Base-by-base conservation (phyloP, 2,797 vertebrate species). In the Chromobotia macracanthus region DNA sequence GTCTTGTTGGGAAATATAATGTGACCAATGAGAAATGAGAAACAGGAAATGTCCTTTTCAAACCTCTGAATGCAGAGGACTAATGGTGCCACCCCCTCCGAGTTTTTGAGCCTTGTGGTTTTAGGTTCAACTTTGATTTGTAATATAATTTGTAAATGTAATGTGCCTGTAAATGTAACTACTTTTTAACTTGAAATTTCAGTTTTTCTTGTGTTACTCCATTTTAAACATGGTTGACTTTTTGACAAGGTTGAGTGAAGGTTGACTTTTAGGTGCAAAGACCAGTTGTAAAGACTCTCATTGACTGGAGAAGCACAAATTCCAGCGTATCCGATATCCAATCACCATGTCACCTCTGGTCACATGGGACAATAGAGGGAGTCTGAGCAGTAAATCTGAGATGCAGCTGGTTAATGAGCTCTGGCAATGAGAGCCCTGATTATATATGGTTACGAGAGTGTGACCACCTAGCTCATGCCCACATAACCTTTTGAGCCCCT, bases 401-500 rank as follows among this genome's bases (percentile, higher is more conserved):
- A 56, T 64, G 56, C 48, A 79, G 69, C 72, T 68, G 65, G 67
- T 79, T 83, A 84, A 84, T 83, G 79, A 78, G 23, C 76, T 79
- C 60, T 80, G 82, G 67, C 66, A 82, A 75, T 73, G 65, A 71
- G 60, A 65, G 72, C 3, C 38, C 38, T 63, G 79, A 71, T 84
- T 72, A 72, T 74, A 80, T 72, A 76, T 44, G 31, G 72, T 80
- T 77, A 82, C 79, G 77, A 64, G 51, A 48, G 25, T 80, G 71
- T 74, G 78, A 61, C 55, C 28, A 25, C 65, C 75, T 53, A 72
- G 72, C 69, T 75, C 73, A 72, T 61, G 44, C 25, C 53, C 70
- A 69, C 70, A 51, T 79, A 75, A 84, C 83, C 80, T 83, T n/a
- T 60, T 69, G 38, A 21, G 79, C 35, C 69, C 77, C 65, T 53